Base-by-base conservation (phyloP, 2,888 invertebrate species). In the Atrina japonica region DNA sequence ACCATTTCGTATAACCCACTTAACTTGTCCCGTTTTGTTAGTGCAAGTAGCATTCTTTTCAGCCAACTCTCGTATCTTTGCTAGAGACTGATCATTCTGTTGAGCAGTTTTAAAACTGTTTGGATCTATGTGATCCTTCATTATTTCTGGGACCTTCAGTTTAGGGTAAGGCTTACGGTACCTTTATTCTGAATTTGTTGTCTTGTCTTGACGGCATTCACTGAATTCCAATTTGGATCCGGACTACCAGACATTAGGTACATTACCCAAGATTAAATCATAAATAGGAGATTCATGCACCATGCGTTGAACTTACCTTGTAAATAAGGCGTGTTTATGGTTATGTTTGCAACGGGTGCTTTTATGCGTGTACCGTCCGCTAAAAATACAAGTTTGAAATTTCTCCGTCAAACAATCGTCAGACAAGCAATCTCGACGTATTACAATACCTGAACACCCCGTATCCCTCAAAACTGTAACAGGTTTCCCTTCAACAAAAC, bases 251-350 rank as follows among this genome's bases (percentile, higher is more conserved):
- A 53, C 68, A 14, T 61, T 49, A 1, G 16, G 16, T 27, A 68
- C 50, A 27, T 72, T 72, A 30, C 73, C 70, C 7, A 70, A 35
- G 9, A 70, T 45, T 16, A 73, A 27, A 43, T 71, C 74, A 58
- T 66, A 74, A 35, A 71, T 27, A 6, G 71, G 71, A 14, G 27
- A 53, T 29, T 66, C 56, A 74, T 59, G 55, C 61, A 60, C 63
- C 67, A 35, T 25, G 71, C 66, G 14, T 55, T n/a, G 16, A 65
- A n/a, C n/a, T n/a, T n/a, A 29, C 70, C 70, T 21, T 7, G 27
- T 30, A 45, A 52, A 65, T 56, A 73, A 21, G 70, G 70, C 35
- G 71, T 74, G 25, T 71, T 35, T 21, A 73, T 50, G 7, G n/a
- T 7, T 5, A 73, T 41, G 6, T 16, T 25, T 14, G 70, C 66